Evolutionary conservation across 2,888 invertebrate species (phyloP), one percentile per base, ranked within the genome.

Genomic region (Drosophila conformis): DNA sequence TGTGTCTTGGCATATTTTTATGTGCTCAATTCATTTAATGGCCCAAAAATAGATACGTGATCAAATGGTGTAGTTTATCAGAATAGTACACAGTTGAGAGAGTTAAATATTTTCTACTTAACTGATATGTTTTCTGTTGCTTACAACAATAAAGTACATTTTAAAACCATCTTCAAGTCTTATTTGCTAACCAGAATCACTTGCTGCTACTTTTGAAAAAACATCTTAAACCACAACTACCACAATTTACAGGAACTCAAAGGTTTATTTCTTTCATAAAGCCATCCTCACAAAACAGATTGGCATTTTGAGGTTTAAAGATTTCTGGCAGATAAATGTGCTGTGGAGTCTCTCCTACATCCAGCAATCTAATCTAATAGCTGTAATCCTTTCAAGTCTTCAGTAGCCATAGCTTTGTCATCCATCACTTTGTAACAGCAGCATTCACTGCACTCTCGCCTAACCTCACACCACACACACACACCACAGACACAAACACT

Each of bases 321-420:
- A 33, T 29, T 40, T 11, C 15, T 31, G 40, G 18, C 40, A 57
- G 51, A 51, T 64, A 18, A 52, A 73, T 70, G 61, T n/a, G 40
- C 36, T 51, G 21, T 21, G 18, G 53, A 36, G 36, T 36, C 36
- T 53, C 29, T 42, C 36, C 29, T 11, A n/a, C 15, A 31, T 38
- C 33, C 42, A 51, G 4, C 42, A 35, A 53, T 53, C 69, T 49
- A 15, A 46, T 54, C 61, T 68, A 63, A 69, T 66, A 63, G 67
- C 29, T 31, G 59, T 60, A 77, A 76, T 86, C 82, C 75, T 67
- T 79, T 70, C 54, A 53, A 68, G 78, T 61, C 73, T 69, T 35
- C 59, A 53, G 69, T 61, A 60, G 70, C 58, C 48, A 54, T 27
- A 56, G 65, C 40, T 49, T 38, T 42, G 54, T 29, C 65, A 70